A percentile compares a stretch with the other conserved stretches of the same genome.
These are phyloP conservation scores for Zaprionus obscuricornis DNA, from an alignment of 2,888 invertebrate genomes.

Conservation along the genomic window DNA sequence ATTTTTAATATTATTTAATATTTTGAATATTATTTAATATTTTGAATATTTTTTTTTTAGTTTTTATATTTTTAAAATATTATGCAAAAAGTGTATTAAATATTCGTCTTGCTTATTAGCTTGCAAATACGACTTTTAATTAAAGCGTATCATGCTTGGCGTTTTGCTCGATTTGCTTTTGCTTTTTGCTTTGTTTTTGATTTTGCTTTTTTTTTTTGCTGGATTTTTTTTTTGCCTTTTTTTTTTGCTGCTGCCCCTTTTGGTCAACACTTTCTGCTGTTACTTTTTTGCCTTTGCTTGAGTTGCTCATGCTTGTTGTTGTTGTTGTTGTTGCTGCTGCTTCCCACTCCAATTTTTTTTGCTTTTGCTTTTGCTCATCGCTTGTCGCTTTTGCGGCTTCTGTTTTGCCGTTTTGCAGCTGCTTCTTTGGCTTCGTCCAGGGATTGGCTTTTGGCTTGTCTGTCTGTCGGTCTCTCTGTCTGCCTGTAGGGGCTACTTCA, in stretches of 20 bases:
- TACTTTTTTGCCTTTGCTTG: constrained; percentile 9
- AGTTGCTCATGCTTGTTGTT: constrained; percentile 6
- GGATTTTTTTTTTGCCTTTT: neutral
- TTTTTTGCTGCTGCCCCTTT: constrained; percentile 31
- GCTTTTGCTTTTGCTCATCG: constrained; percentile 49
- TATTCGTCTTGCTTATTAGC: neutral
- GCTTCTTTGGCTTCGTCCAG: constrained; percentile 55
- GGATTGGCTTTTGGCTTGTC: constrained; percentile 45
- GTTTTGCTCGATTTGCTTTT: constrained; percentile 26
- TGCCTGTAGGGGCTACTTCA: constrained; percentile 21
- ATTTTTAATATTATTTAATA: no score
- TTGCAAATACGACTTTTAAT: constrained; percentile 20
- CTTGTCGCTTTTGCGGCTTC: constrained; percentile 72
- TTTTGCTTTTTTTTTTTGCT: constrained; percentile 1
- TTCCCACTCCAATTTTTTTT: constrained; percentile 46
- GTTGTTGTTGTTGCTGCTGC: constrained; percentile 1
- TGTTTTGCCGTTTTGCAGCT: constrained; percentile 67
- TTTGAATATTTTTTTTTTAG: neutral
- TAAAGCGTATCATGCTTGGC: constrained; percentile 48
- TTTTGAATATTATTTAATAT: no score
- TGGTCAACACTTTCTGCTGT: constrained; percentile 48
- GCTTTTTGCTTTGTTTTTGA: constrained; percentile 13
- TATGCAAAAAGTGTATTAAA: neutral
- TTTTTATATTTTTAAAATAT: neutral
- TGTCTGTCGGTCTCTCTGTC: constrained; percentile 8